Evolutionary conservation across 2,113 vertebrate species (phyloP).

Genomic region (Syrrhaptes paradoxus): DNA sequence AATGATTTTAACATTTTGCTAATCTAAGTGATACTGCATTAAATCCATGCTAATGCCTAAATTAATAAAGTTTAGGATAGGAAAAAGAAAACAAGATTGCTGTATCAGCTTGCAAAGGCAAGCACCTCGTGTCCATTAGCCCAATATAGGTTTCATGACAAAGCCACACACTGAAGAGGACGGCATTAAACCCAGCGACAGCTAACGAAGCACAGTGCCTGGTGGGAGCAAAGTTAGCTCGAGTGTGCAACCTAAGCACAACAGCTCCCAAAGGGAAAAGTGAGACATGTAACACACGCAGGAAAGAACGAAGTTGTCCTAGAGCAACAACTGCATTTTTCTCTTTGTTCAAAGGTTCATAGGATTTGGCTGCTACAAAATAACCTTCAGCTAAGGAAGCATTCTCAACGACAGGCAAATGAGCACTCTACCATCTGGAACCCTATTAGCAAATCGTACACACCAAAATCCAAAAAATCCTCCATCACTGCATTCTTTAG

Average conservation of each 20-base stretch:
- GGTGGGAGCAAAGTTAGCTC: neutral
- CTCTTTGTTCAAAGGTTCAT: neutral
- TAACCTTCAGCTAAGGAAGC: neutral
- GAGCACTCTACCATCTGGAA: neutral
- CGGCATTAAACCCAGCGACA: fast-evolving
- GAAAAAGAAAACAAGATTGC: neutral
- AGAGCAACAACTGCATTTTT: neutral
- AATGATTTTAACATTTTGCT: neutral
- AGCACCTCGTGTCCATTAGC: neutral
- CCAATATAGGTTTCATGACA: neutral
- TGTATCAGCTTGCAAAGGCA: neutral
- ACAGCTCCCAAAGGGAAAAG: neutral
- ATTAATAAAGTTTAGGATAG: neutral
- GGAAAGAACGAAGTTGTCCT: neutral
- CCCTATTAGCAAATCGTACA: neutral
- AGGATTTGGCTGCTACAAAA: neutral
- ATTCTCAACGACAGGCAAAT: neutral
- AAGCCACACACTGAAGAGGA: neutral
- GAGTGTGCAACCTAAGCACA: neutral
- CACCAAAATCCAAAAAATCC: neutral
- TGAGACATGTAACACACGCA: fast-evolving
- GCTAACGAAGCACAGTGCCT: neutral
- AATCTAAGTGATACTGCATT: slow-evolving; percentile 14
- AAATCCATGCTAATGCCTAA: neutral
- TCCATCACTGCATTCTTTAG: neutral